Base-by-base conservation (phyloP, 2,113 vertebrate genomes). In the Dryoscopus gambensis region DNA sequence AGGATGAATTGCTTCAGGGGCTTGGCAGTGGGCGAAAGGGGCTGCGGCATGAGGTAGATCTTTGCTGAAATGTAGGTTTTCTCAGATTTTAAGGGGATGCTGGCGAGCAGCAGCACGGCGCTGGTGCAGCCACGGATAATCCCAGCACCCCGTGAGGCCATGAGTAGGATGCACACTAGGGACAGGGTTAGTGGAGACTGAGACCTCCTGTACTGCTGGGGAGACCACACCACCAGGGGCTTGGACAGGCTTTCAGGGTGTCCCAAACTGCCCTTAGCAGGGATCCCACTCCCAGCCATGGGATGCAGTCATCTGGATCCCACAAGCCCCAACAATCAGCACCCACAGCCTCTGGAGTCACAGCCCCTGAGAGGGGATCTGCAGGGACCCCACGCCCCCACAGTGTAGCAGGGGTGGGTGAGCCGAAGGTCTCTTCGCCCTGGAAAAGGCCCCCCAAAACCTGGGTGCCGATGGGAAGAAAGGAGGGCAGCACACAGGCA, bases 81-180 rank as follows among this genome's bases (percentile, higher is more conserved):
- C 52, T 67, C 7, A 12, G 71, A 23, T 76, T 11, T 73, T 35
- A 8, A 47, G 53, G 46, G 74, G 46, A 19, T 3, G 55, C 33
- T 17, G 9, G 62, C 0, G 4, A 47, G 37, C 3, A 5, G 10
- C 8, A 5, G 25, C 2, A 3, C 1, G 10, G 24, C 8, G 40
- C 31, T 67, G 25, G 30, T 5, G 17, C 44, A 67, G 49, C 28
- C 24, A 10, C 7, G 1, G 60, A 15, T 59, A n/a, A 68, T 28
- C 33, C 23, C 76, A 23, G 60, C 50, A 60, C 30, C n/a, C 44
- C 28, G 37, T 20, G 62, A 30, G n/a, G n/a, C 31, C 65, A 25
- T 19, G 28, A 75, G 35, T 10, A 46, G 65, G 40, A 81, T 9
- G 33, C 4, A 0, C 40, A 11, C 8, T 33, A 13, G 30, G 42